Conservation (phyloP, 1,140 invertebrate species). For the Brachystomella parvula region DNA sequence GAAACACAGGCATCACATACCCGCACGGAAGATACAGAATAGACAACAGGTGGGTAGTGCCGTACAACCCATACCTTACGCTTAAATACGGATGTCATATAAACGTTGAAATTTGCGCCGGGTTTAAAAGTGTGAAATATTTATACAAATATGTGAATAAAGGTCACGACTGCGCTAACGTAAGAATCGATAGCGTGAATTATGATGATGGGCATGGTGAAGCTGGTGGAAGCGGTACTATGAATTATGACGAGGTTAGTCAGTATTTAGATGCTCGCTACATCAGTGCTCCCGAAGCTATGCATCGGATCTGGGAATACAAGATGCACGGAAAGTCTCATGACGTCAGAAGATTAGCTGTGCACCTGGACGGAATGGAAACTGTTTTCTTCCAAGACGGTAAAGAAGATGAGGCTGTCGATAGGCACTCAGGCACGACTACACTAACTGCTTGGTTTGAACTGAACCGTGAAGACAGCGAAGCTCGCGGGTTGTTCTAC, state of each 20-base stretch:
- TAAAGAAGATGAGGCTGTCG: conserved; percentile 15
- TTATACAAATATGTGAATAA: conserved; percentile 14
- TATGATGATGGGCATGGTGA: conserved; percentile 28
- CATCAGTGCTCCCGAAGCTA: conserved; percentile 38
- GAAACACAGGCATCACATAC: not conserved
- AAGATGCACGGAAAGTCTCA: conserved; percentile 31
- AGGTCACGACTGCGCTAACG: conserved; percentile 13
- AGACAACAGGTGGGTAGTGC: conserved; percentile 49
- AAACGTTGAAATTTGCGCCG: conserved; percentile 48
- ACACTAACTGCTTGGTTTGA: conserved; percentile 36
- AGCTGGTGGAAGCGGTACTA: not conserved
- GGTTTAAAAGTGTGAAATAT: conserved; percentile 48
- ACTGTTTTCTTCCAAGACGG: conserved; percentile 37
- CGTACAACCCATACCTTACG: conserved; percentile 47
- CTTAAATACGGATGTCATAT: conserved; percentile 47
- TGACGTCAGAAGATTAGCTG: conserved; percentile 43
- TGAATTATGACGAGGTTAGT: not conserved
- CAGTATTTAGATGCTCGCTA: conserved; percentile 28
- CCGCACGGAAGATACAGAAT: conserved; percentile 25
- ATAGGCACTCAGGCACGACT: conserved; percentile 8
- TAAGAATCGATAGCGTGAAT: conserved; percentile 35
- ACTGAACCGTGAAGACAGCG: conserved; percentile 20
- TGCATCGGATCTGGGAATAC: conserved; percentile 37
- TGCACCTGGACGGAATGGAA: conserved; percentile 48
- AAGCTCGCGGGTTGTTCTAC: conserved; percentile 36